These are phyloP conservation scores for Parazoanthus swiftii DNA, from an alignment of 92 coral and sea anemone genomes.

Conservation along the genomic window DNA sequence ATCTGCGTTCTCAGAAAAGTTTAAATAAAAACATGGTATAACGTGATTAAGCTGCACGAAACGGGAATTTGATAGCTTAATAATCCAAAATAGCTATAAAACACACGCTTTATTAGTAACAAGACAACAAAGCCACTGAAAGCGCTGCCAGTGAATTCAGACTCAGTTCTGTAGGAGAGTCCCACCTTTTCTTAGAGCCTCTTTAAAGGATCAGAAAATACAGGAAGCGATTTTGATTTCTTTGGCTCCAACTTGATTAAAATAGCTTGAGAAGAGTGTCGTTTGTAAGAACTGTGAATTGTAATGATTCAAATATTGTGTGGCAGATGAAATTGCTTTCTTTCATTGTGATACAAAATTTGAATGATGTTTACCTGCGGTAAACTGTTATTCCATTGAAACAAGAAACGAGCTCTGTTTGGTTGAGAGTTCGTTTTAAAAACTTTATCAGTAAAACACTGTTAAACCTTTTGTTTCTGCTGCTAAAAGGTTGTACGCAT, in stretches of 20 bases:
- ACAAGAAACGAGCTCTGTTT: slow-evolving; percentile 50
- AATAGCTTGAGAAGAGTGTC: not conserved
- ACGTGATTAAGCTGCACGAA: not conserved
- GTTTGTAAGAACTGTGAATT: not conserved
- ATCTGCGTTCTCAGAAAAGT: not conserved
- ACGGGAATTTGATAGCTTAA: not conserved
- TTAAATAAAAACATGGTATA: not conserved
- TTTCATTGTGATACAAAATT: slow-evolving; percentile 27
- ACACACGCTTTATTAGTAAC: slow-evolving; percentile 6
- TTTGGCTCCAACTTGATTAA: slow-evolving; percentile 17
- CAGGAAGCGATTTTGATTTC: slow-evolving; percentile 39
- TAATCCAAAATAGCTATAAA: not conserved
- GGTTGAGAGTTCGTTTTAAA: not conserved
- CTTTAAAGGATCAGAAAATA: slow-evolving; percentile 24
- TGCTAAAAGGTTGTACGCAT: not conserved
- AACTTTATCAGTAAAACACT: not conserved
- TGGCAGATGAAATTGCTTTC: slow-evolving; percentile 39
- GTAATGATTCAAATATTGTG: slow-evolving; percentile 14
- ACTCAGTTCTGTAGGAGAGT: not conserved
- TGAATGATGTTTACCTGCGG: slow-evolving; percentile 52
- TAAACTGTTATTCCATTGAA: slow-evolving; percentile 57
- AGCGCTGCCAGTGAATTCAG: not conserved
- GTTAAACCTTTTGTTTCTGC: not conserved
- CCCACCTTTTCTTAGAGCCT: not conserved
- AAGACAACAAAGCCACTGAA: not conserved